Base-by-base conservation (phyloP, 2,888 invertebrate genomes). In the Eupithecia vulgata region DNA sequence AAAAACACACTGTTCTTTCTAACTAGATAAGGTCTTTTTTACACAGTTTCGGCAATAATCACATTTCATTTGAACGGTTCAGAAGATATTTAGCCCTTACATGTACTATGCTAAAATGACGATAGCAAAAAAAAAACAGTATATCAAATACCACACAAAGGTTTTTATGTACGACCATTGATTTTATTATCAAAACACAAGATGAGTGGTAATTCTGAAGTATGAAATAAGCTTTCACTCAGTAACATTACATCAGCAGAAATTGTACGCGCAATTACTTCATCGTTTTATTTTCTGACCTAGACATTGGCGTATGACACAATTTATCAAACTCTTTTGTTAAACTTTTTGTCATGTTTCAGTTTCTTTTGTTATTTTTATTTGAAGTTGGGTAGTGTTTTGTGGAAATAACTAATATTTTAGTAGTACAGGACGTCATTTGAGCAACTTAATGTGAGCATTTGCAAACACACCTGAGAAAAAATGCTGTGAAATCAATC, bases 251-350 rank as follows among this genome's bases (percentile, higher is more conserved):
- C 88, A 82, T 89, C 87, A 89, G 78, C 77, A 79, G 72, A 79
- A 52, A 85, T 79, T 82, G 80, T 84, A 84, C 84, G 79, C 82
- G 83, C 84, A 84, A 88, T 90, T 88, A 89, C 88, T 89, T 87
- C 88, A 91, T 89, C 86, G 83, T 87, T 88, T 87, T 87, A 85
- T 88, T 86, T 85, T 84, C 81, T 85, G 89, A 90, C 88, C 89
- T 86, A 86, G 85, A 86, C 85, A 85, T 80, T 81, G 80, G 79
- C 74, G 78, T 40, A 65, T 70, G 71, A 74, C 68, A 74, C 70
- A 68, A 70, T 67, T 69, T 65, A 67, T 34, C 15, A 30, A 52
- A 70, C 65, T 72, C 42, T 68, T 72, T 71, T 69, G 30, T 68
- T 62, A 8, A 1, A 37, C 7, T 40, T 35, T 40, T 65, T 21